These are phyloP conservation scores for Sminthurides bifidus DNA, from an alignment of 1,140 invertebrate species.

Conservation along the genomic window DNA sequence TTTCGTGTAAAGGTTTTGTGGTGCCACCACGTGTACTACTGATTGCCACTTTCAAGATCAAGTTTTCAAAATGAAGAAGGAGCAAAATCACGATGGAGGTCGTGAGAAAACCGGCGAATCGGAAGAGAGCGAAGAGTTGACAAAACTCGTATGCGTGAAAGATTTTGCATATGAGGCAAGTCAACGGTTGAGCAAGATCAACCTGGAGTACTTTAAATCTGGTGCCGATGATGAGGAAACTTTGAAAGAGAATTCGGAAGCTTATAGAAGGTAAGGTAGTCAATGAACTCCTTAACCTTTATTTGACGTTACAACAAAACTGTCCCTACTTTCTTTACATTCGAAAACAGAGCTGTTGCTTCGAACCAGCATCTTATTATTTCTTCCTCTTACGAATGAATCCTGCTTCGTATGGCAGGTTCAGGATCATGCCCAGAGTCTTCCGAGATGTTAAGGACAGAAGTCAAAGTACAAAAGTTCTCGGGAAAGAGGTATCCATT, in stretches of 20 bases:
- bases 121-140: too few species aligned
- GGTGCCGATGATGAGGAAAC: conserved; percentile 9
- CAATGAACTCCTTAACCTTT: background rate
- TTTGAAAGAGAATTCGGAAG: conserved; percentile 1
- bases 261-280: conserved; percentile 5
- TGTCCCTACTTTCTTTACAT: background rate
- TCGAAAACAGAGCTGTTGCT: background rate
- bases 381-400: background rate
- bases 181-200: background rate
- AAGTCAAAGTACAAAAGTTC: conserved; percentile 48
- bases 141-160: conserved; percentile 6
- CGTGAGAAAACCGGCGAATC: too few species aligned
- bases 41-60: too few species aligned
- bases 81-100: too few species aligned
- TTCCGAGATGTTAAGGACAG: conserved; percentile 59
- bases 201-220: background rate
- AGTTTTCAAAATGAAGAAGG: too few species aligned
- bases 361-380: background rate
- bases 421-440: conserved; percentile 64
- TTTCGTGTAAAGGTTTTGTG: too few species aligned
- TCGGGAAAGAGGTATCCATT: conserved; percentile 57
- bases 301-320: background rate
- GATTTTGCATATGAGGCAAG: conserved; percentile 7
- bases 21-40: too few species aligned
- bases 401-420: conserved; percentile 40